Base-by-base conservation (phyloP, 2,888 invertebrate genomes). In the Entomobrya proxima region DNA sequence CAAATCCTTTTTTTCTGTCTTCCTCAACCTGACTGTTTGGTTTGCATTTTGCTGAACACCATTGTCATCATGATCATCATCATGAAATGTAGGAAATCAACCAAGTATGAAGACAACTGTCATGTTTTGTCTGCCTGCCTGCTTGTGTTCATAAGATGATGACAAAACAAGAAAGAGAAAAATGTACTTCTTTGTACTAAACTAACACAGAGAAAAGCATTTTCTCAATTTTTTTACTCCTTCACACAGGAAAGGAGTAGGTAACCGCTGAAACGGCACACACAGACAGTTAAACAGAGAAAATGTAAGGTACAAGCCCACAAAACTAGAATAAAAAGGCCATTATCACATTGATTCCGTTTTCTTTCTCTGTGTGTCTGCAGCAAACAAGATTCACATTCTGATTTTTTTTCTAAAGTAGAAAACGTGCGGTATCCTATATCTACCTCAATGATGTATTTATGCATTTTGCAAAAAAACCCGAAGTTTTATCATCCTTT, bases 21-120 rank as follows among this genome's bases (percentile, higher is more conserved):
- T 64, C 61, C 35, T 64, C n/a, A 30, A 64, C 18, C 61, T 64
- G 30, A 64, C 32, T 67, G 37, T 35, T 35, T 21, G 64, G 37
- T 35, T 35, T 21, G 64, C 37, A 67, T 37, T 67, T 21, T 47
- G 47, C n/a, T 47, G 18, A 47, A 55, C 55, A 24, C 13, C 24
- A 37, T 11, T 37, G 11, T 24, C 55, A 55, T 27, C 24, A 50
- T 21, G 13, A 18, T 13, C 37, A 21, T 30, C 61, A 18, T 24
- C 37, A 15, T 13, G 13, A 67, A 18, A 11, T 18, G 37, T 67
- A 67, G 9, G 37, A 67, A 67, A 67, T 37, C 64, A 37, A 21
- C 37, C 64, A 37, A 67, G 37, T 67, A 67, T 67, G 64, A 67
- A 67, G 64, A 67, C 35, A 67, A 67, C 64, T 67, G 64, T 67